Conservation (phyloP, 1,140 invertebrate genomes). For the Papilio machaon region DNA sequence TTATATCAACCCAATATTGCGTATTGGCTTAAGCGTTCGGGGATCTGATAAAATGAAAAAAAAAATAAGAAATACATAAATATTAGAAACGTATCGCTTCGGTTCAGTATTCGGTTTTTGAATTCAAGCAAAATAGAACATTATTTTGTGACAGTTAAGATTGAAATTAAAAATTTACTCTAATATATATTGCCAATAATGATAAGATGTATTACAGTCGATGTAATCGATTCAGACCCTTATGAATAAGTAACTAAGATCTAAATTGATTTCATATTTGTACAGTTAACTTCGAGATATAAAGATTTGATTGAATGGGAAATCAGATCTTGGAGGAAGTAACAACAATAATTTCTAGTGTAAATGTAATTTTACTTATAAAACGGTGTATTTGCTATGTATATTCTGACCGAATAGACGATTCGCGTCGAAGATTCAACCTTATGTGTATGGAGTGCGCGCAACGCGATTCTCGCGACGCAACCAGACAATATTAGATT, state of each 20-base stretch:
- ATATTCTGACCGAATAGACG: too few relatives aligned
- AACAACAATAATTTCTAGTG: slow-evolving; percentile 33
- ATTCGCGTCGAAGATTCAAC: too few relatives aligned
- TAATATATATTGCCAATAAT: background rate
- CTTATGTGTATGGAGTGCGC: too few relatives aligned
- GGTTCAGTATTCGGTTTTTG: background rate
- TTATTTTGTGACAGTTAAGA: background rate
- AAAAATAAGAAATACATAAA: slow-evolving; percentile 31
- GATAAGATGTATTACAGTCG: background rate
- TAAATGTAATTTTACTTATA: too few relatives aligned
- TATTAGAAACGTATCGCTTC: slow-evolving; percentile 8
- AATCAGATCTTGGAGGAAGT: slow-evolving; percentile 54
- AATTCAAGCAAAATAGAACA: background rate
- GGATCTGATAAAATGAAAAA: slow-evolving; percentile 48
- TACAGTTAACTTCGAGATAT: slow-evolving; percentile 45
- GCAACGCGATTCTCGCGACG: too few relatives aligned
- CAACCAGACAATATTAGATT: too few relatives aligned
- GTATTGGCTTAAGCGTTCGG: slow-evolving; percentile 49
- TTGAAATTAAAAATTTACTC: background rate
- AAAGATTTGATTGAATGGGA: slow-evolving; percentile 52
- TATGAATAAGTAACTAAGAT: slow-evolving; percentile 39
- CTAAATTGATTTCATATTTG: slow-evolving; percentile 39
- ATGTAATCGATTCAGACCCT: slow-evolving; percentile 43
- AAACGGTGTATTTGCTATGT: too few relatives aligned
- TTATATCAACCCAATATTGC: slow-evolving; percentile 59